Conservation (phyloP, 2,888 invertebrate genomes). For the Dusona sp. region DNA sequence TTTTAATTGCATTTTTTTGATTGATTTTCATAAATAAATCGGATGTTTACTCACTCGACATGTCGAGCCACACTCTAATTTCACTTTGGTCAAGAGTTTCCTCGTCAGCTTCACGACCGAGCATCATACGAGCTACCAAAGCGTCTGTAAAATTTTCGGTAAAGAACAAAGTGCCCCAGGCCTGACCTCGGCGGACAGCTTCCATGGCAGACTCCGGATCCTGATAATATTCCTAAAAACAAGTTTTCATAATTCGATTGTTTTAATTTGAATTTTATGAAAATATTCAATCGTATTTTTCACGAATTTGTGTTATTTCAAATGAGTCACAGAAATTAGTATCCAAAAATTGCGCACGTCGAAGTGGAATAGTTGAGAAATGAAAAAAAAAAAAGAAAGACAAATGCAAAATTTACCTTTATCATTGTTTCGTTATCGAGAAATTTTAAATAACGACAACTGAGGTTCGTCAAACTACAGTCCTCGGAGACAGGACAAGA, state of each 20-base stretch:
- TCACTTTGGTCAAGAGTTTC: slow-evolving; percentile 95
- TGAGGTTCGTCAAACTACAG: slow-evolving; percentile 90
- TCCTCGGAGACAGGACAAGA: slow-evolving; percentile 86
- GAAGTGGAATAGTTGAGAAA: too few species aligned
- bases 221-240: slow-evolving; percentile 87
- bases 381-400: too few species aligned
- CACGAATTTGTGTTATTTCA: too few species aligned
- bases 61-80: slow-evolving; percentile 95
- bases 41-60: slow-evolving; percentile 89
- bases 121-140: slow-evolving; percentile 91
- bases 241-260: too few species aligned
- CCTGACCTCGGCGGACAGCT: slow-evolving; percentile 91
- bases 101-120: slow-evolving; percentile 93
- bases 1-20: too few species aligned
- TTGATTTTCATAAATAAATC: too few species aligned
- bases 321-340: too few species aligned
- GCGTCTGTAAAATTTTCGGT: slow-evolving; percentile 96
- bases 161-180: slow-evolving; percentile 96
- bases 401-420: slow-evolving; percentile 84
- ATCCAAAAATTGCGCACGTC: too few species aligned
- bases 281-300: too few species aligned
- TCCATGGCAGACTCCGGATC: slow-evolving; percentile 89
- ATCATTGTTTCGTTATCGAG: slow-evolving; percentile 90
- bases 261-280: too few species aligned
- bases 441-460: slow-evolving; percentile 92